Evolutionary conservation across 2,888 invertebrate species (phyloP).

Genomic region (Nomada goodeniana): DNA sequence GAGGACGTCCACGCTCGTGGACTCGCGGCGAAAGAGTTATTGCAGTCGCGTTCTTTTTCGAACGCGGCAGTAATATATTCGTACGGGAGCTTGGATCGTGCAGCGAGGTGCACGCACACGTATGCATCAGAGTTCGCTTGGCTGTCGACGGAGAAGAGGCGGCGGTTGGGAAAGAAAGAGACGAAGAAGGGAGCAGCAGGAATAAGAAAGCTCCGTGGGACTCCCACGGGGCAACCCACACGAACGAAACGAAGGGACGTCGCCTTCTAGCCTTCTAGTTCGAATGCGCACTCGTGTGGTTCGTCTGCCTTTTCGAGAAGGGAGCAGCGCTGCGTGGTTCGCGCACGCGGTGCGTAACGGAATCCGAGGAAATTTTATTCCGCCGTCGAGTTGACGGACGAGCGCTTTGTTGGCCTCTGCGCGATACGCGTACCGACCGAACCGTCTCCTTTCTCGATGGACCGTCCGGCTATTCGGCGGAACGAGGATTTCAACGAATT

Average conservation of each 20-base stretch:
- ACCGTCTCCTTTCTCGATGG: not conserved
- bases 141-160: slow-evolving; percentile 1
- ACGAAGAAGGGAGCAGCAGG: slow-evolving; percentile 45
- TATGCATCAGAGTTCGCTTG: slow-evolving; percentile 4
- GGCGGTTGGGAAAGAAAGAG: slow-evolving; percentile 3
- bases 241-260: slow-evolving; percentile 58
- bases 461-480: not conserved
- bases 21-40: slow-evolving; percentile 58
- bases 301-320: not conserved
- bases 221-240: slow-evolving; percentile 73
- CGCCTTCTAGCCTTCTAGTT: slow-evolving; percentile 23
- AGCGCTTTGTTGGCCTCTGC: slow-evolving; percentile 3
- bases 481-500: slow-evolving; percentile 16
- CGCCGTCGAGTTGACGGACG: slow-evolving; percentile 20
- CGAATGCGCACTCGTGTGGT: slow-evolving; percentile 31
- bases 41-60: slow-evolving; percentile 59
- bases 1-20: slow-evolving; percentile 9
- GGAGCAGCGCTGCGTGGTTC: slow-evolving; percentile 5
- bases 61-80: slow-evolving; percentile 61
- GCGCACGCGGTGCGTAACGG: slow-evolving; percentile 50
- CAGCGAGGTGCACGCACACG: slow-evolving; percentile 25
- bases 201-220: slow-evolving; percentile 66
- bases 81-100: slow-evolving; percentile 46
- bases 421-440: not conserved
- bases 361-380: slow-evolving; percentile 51